phyloP scores from a whole-genome alignment of 1,140 invertebrate species.

The Drosophila sturtevanti region DNA sequence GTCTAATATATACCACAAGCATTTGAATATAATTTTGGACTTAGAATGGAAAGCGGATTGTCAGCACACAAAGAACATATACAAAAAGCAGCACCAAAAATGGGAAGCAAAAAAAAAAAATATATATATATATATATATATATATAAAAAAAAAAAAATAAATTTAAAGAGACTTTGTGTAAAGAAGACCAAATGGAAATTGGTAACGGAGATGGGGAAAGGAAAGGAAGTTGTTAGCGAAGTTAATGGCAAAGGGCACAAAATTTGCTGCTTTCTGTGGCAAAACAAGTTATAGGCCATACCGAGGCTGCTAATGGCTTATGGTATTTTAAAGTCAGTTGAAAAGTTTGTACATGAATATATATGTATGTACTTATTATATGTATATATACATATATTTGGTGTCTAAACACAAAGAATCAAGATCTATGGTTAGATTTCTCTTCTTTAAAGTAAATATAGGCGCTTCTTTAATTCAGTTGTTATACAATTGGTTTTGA shows the following conservation, averaged over 20 bases:
- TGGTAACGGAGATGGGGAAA: neutral
- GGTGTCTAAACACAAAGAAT: no score
- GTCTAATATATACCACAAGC: slow-evolving; percentile 29
- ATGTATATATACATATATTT: no score
- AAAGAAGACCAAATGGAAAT: neutral
- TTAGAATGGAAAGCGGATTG: slow-evolving; percentile 40
- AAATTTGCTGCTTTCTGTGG: neutral
- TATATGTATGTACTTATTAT: no score
- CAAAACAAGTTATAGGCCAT: neutral
- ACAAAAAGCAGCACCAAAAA: neutral
- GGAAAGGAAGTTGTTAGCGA: slow-evolving; percentile 5
- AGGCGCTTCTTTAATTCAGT: no score
- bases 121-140: no score
- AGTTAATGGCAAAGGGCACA: slow-evolving; percentile 4
- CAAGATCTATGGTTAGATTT: no score
- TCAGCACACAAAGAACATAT: neutral
- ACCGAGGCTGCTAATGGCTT: neutral
- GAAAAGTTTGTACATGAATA: neutral
- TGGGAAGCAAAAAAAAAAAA: slow-evolving; percentile 13
- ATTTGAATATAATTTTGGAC: slow-evolving; percentile 47
- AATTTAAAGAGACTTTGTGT: slow-evolving; percentile 19
- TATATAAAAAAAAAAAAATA: no score
- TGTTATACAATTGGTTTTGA: no score
- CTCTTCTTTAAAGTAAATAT: no score
- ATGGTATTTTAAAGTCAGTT: neutral